These are phyloP conservation scores for Caenorhabditis parvicauda DNA, from an alignment of 2,888 invertebrate genomes.

Conservation along the genomic window DNA sequence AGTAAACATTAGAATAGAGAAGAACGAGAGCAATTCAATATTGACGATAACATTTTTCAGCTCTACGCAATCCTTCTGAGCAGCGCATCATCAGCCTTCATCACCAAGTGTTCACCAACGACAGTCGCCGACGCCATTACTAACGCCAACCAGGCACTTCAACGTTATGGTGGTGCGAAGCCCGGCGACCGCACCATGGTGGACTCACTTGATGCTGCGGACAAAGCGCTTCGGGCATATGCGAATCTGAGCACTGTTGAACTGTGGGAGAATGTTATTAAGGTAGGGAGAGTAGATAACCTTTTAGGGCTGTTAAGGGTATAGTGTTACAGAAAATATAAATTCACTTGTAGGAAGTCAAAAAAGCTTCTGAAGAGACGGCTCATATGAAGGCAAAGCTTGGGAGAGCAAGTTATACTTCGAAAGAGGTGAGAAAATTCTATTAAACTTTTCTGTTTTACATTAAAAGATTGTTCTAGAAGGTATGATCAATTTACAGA, in stretches of 20 bases:
- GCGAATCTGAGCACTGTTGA: slow-evolving; percentile 1
- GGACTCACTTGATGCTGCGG: slow-evolving; percentile 41
- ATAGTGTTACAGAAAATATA: not conserved
- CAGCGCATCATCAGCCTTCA: slow-evolving; percentile 28
- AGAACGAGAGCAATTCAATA: no score
- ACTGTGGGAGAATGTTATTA: slow-evolving; percentile 21
- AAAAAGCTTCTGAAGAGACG: slow-evolving; percentile 40
- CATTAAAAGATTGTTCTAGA: no score
- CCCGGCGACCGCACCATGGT: slow-evolving; percentile 79
- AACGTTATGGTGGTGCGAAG: slow-evolving; percentile 73
- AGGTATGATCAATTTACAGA: slow-evolving; percentile 6
- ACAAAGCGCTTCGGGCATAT: slow-evolving; percentile 12
- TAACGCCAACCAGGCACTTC: slow-evolving; percentile 37
- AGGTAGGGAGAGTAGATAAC: slow-evolving; percentile 7
- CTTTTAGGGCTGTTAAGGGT: slow-evolving; percentile 2
- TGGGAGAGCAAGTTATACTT: slow-evolving; percentile 54
- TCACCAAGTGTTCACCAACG: slow-evolving; percentile 7
- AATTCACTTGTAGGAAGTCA: slow-evolving; percentile 32
- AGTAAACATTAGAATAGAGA: no score
- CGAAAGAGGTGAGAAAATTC: no score
- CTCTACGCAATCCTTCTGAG: slow-evolving; percentile 54
- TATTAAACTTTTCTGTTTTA: no score
- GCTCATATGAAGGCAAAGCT: slow-evolving; percentile 42
- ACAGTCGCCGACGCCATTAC: slow-evolving; percentile 21
- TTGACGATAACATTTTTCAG: slow-evolving; percentile 14